Conservation (phyloP, 2,888 invertebrate genomes). For the Eilema depressum region DNA sequence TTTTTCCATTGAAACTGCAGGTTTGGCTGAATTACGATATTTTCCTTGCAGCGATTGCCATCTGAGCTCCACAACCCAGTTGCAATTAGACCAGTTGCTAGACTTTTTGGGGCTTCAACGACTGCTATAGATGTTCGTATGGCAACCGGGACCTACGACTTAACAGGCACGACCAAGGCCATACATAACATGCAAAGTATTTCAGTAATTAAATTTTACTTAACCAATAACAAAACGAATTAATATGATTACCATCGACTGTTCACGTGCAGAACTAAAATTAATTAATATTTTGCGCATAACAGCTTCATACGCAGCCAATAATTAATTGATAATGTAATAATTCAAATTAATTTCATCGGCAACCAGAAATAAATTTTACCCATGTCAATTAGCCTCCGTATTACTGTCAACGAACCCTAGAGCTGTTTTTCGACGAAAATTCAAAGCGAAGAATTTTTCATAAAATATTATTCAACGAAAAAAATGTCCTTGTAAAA, state of each 20-base stretch:
- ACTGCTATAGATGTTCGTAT: no score
- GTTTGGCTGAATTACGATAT: no score
- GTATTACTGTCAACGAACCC: not conserved
- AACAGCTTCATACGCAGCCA: constrained; percentile 2
- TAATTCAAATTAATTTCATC: constrained; percentile 10
- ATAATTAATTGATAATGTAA: constrained; percentile 16
- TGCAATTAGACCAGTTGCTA: no score
- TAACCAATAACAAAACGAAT: not conserved
- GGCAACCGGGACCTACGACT: no score
- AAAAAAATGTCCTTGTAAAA: constrained; percentile 45
- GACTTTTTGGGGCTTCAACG: no score
- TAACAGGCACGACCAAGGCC: no score
- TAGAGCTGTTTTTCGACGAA: constrained; percentile 7
- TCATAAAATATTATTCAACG: constrained; percentile 33
- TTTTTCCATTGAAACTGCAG: no score
- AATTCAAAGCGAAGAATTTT: constrained; percentile 5
- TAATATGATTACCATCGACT: not conserved
- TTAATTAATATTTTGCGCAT: constrained; percentile 3
- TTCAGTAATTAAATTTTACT: not conserved
- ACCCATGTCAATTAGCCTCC: constrained; percentile 14
- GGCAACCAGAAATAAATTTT: constrained; percentile 10
- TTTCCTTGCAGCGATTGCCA: no score
- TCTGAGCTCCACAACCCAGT: no score
- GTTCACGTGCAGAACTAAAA: not conserved
- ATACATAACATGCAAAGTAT: not conserved